Base-by-base conservation (phyloP, 2,888 invertebrate genomes). In the Mesorhabditis spiculigera region DNA sequence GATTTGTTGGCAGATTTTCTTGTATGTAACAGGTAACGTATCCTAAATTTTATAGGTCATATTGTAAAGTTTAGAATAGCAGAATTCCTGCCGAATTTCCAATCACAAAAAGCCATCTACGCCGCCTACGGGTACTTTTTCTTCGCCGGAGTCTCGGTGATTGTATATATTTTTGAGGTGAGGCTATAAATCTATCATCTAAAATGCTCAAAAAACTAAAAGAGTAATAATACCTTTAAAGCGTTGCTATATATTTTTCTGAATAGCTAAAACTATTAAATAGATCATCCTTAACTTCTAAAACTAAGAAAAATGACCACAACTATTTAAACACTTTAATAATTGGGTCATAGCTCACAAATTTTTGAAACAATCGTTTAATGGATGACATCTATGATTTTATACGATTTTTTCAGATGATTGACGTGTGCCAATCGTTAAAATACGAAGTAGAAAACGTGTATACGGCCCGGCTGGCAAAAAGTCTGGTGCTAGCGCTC, bases 1-100 rank as follows among this genome's bases (percentile, higher is more conserved):
- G 86, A 86, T 73, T 71, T 86, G 50, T 73, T 86, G 69, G 86
- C 86, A 4, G 86, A 86, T 73, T 76, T 86, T 65, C 73, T 86
- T 4, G 77, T 85, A 5, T 86, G 85, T 69, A 77, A 74, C 68
- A 75, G 82, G 75, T 80, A n/a, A 62, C 50, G 5, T 45, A 63
- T 5, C 43, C 44, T 65, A n/a, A 41, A 64, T 63, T 66, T 63
- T 67, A 43, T 28, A 41, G 67, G 3, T n/a, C 4, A 65, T 64
- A 65, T 3, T 4, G n/a, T 16, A 50, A 65, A 1, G 72, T 77
- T 41, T 69, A 80, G 81, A 70, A 77, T 84, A 61, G 79, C 82
- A 16, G 83, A 84, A 63, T 84, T 75, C 63, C 76, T 84, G 16
- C 73, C 73, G 5, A 83, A 83, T 69, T 84, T 84, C 71, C 83